A percentile compares a stretch with the other conserved stretches of the same genome.
Conservation (phyloP, 2,113 vertebrate species). For the Gambusia holbrooki region DNA sequence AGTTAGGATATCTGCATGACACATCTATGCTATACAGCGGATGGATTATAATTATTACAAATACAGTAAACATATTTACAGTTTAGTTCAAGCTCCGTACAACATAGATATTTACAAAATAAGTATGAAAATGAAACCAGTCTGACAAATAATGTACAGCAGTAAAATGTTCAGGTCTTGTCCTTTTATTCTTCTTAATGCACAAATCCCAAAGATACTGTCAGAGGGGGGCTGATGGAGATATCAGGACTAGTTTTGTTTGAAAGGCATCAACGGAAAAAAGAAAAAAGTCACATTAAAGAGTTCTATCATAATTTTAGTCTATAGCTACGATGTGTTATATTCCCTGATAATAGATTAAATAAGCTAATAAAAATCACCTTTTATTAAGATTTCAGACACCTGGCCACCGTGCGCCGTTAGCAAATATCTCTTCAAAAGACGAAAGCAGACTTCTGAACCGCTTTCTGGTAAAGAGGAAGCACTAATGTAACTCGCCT, state of each 20-base stretch:
- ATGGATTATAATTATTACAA: slow-evolving; percentile 99
- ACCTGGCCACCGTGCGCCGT: slow-evolving; percentile 43
- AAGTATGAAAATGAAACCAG: slow-evolving; percentile 94
- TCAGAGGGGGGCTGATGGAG: slow-evolving; percentile 57
- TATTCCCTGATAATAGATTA: slow-evolving; percentile 82
- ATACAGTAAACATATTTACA: slow-evolving; percentile 99
- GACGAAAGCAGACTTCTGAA: slow-evolving; percentile 71
- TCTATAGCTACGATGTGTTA: slow-evolving; percentile 70
- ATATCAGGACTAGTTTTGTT: slow-evolving; percentile 63
- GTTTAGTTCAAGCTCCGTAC: slow-evolving; percentile 98
- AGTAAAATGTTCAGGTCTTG: slow-evolving; percentile 78
- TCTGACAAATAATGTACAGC: slow-evolving; percentile 91
- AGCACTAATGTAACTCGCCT: slow-evolving; percentile 74
- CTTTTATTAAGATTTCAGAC: slow-evolving; percentile 49
- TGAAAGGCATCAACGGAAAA: slow-evolving; percentile 76
- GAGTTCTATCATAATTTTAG: slow-evolving; percentile 6
- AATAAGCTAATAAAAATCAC: slow-evolving; percentile 52
- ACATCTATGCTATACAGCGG: slow-evolving; percentile 99
- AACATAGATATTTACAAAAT: slow-evolving; percentile 99
- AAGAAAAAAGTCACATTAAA: not conserved
- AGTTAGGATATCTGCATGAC: slow-evolving; percentile 96
- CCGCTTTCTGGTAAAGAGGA: slow-evolving; percentile 73
- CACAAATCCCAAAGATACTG: slow-evolving; percentile 59
- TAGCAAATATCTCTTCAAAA: slow-evolving; percentile 48
- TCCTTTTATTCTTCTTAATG: slow-evolving; percentile 45